These are phyloP conservation scores for Aphaenogaster rudis DNA, from an alignment of 1,140 invertebrate species.

Conservation along the genomic window DNA sequence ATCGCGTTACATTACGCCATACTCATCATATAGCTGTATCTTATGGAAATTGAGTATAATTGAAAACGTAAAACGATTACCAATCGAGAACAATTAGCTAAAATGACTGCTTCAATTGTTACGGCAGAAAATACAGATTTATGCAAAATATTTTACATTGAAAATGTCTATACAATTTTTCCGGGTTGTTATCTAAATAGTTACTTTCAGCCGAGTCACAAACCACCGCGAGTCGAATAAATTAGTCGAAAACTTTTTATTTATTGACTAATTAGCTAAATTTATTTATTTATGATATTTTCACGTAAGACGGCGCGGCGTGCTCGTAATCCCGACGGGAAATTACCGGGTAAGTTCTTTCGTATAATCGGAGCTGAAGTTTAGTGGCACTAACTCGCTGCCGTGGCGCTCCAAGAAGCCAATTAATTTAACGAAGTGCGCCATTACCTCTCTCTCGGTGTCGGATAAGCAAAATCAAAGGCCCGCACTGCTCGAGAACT, in stretches of 20 bases:
- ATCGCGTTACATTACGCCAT: not conserved
- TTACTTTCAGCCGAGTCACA: too few species aligned
- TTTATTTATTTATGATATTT: slow-evolving; percentile 57
- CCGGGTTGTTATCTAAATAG: not conserved
- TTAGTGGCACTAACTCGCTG: slow-evolving; percentile 75
- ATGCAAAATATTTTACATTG: too few species aligned
- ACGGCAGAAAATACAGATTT: too few species aligned
- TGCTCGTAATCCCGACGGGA: slow-evolving; percentile 40
- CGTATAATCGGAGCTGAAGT: slow-evolving; percentile 74
- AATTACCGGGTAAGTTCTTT: slow-evolving; percentile 59
- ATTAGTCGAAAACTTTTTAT: not conserved
- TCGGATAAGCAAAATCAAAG: slow-evolving; percentile 77
- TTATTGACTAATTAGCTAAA: slow-evolving; percentile 42
- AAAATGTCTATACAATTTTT: not conserved
- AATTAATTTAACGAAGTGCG: slow-evolving; percentile 80
- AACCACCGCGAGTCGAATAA: not conserved
- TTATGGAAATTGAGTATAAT: slow-evolving; percentile 2
- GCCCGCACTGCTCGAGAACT: slow-evolving; percentile 68
- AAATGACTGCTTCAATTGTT: too few species aligned
- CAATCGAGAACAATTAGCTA: not conserved
- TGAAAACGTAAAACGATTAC: not conserved
- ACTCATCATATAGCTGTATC: not conserved
- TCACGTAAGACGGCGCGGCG: slow-evolving; percentile 22
- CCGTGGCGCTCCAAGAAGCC: slow-evolving; percentile 71
- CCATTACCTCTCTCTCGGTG: slow-evolving; percentile 75